Evolutionary conservation across 2,113 vertebrate species (phyloP), one percentile per base, ranked within the genome.

Genomic region (Halcyon malimbica): DNA sequence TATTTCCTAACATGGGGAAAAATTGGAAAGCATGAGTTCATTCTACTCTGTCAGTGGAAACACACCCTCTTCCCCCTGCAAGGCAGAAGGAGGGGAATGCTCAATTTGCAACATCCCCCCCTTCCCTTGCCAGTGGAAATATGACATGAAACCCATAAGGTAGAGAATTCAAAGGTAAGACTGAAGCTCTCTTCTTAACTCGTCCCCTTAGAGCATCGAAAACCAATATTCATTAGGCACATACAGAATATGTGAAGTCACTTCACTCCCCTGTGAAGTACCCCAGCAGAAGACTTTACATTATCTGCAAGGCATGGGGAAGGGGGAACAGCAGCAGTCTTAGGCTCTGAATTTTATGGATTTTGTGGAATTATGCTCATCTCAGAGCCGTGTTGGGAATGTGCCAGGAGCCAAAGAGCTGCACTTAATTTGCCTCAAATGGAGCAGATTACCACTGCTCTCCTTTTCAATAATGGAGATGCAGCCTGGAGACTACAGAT

Each of bases 1-100:
- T 85, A 95, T 95, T 97, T 98, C 97, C 91, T 97, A 98, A 97
- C 97, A 97, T 96, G 96, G 95, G 94, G 93, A 93, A 96, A 97
- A 97, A 95, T 42, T 85, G 96, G 95, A 94, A 81, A 92, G 93
- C 94, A 96, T n/a, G 89, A 97, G 96, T 97, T 97, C 96, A 90
- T 89, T 97, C 94, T 94, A 51, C 82, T 93, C 73, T 87, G 76
- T 54, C 37, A 68, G 86, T 95, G 96, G 95, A 96, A 96, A 92
- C 74, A 95, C 94, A 87, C 78, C 92, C 93, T 89, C 69, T 81
- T 96, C 74, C 39, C 83, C 88, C 95, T 93, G 80, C 89, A 94
- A 87, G 88, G 78, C 89, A 91, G 21, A 62, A 81, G 88, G 83
- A 87, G 64, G 85, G 78, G 46, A 82, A 50, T 67, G 48, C 69